These are phyloP conservation scores for Gadopsis marmoratus DNA, from an alignment of 2,797 vertebrate species.

Conservation along the genomic window DNA sequence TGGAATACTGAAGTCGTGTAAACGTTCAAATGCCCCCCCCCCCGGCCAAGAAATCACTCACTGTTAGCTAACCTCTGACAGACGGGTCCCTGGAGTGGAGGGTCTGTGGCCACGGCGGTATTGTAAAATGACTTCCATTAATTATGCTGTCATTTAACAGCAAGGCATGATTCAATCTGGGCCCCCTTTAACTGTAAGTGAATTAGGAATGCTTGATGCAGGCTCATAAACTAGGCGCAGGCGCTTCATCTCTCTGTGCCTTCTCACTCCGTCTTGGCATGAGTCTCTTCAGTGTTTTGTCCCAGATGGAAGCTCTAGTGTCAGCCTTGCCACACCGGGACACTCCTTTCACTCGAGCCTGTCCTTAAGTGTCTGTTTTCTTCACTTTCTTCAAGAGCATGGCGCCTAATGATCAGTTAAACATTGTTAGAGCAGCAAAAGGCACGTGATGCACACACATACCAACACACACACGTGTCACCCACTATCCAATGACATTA, in stretches of 20 bases:
- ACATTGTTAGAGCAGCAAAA: conserved; percentile 26
- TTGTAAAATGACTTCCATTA: conserved; percentile 76
- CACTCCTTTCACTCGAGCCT: conserved; percentile 10
- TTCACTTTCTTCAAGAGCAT: conserved; percentile 21
- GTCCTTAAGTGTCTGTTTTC: conserved; percentile 24
- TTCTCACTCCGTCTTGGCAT: conserved; percentile 31
- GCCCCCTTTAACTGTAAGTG: conserved; percentile 57
- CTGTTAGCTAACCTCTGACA: conserved; percentile 61
- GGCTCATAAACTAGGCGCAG: conserved; percentile 46
- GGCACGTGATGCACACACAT: conserved; percentile 4
- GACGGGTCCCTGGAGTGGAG: conserved; percentile 52
- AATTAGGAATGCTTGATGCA: conserved; percentile 56
- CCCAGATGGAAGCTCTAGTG: not conserved
- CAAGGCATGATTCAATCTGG: conserved; percentile 59
- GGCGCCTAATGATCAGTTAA: conserved; percentile 24
- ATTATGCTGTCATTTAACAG: conserved; percentile 72
- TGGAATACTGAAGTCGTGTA: conserved; percentile 50
- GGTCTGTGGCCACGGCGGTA: conserved; percentile 57
- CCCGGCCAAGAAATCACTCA: conserved; percentile 58
- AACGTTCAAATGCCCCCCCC: conserved; percentile 24
- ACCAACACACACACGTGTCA: not conserved
- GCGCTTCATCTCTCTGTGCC: conserved; percentile 27
- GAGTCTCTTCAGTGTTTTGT: conserved; percentile 22
- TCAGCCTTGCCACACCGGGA: conserved; percentile 17
- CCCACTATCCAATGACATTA: conserved; percentile 18